Evolutionary conservation across 2,888 invertebrate species (phyloP).

Genomic region (Exephanes ischioxanthus): DNA sequence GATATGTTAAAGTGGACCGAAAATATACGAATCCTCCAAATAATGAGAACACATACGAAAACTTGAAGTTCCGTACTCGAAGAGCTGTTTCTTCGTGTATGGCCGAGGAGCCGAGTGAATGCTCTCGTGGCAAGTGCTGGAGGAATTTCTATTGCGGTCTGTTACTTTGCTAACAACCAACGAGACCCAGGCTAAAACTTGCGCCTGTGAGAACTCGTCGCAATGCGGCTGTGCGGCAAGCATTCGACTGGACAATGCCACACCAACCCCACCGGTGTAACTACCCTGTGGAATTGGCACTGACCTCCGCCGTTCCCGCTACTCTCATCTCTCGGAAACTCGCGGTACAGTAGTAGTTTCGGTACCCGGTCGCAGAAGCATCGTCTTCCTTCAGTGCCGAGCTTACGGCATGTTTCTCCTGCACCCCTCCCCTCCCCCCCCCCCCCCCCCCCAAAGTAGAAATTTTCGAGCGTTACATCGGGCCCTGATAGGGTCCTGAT

Average conservation of each 20-base stretch:
- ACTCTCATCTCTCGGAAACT: slow-evolving; percentile 49
- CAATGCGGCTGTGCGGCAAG: slow-evolving; percentile 77
- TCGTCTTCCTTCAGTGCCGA: slow-evolving; percentile 21
- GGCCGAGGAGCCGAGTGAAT: slow-evolving; percentile 40
- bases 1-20: not conserved
- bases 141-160: slow-evolving; percentile 76
- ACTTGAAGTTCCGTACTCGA: slow-evolving; percentile 4
- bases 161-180: slow-evolving; percentile 82
- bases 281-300: slow-evolving; percentile 81
- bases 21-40: slow-evolving; percentile 4
- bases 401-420: slow-evolving; percentile 16
- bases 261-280: slow-evolving; percentile 73
- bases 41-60: slow-evolving; percentile 18
- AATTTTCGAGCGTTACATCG: no score
- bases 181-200: slow-evolving; percentile 79
- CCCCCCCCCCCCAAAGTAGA: no score
- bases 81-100: slow-evolving; percentile 19
- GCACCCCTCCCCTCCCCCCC: not conserved
- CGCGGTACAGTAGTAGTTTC: slow-evolving; percentile 28
- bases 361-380: slow-evolving; percentile 13
- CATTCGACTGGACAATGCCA: slow-evolving; percentile 70
- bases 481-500: no score
- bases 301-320: slow-evolving; percentile 72
- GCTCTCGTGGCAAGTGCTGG: slow-evolving; percentile 51
- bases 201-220: slow-evolving; percentile 75